Evolutionary conservation across 2,888 invertebrate species (phyloP).

Genomic region (Eurytoma adleriae): DNA sequence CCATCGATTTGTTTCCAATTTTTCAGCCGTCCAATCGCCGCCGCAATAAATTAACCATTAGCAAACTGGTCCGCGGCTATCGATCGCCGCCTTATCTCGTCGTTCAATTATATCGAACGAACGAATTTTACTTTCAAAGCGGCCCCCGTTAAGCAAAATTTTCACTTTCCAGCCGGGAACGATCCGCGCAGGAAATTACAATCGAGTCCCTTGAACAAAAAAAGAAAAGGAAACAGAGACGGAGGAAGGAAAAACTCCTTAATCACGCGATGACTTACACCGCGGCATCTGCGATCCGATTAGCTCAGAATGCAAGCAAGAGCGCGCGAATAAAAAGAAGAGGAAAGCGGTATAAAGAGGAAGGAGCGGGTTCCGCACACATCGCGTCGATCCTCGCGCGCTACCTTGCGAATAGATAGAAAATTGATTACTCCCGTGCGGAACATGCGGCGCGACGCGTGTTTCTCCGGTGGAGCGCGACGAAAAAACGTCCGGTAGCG

Average conservation of each 20-base stretch:
- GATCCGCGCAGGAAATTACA: too few relatives aligned
- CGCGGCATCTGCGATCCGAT: slow-evolving; percentile 19
- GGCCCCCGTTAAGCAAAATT: too few relatives aligned
- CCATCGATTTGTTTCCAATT: slow-evolving; percentile 1
- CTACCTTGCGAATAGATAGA: slow-evolving; percentile 47
- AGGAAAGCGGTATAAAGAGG: slow-evolving; percentile 6
- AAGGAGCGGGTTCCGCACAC: neutral
- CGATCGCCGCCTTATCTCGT: neutral
- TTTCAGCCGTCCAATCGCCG: neutral
- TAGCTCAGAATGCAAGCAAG: neutral
- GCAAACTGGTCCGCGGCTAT: slow-evolving; percentile 7
- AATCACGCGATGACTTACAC: too few relatives aligned
- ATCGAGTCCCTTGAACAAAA: too few relatives aligned
- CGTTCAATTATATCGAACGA: too few relatives aligned
- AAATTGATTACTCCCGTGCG: slow-evolving; percentile 45
- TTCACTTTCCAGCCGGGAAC: too few relatives aligned
- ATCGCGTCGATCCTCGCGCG: slow-evolving; percentile 39
- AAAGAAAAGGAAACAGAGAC: too few relatives aligned
- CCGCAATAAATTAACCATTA: too few relatives aligned
- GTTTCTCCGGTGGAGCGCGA: slow-evolving; percentile 6
- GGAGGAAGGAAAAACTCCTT: too few relatives aligned
- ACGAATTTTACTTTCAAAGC: too few relatives aligned
- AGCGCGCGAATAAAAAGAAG: too few relatives aligned
- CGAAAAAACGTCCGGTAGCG: neutral
- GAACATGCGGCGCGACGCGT: neutral